Conservation (phyloP, 2,113 vertebrate genomes). For the Sorex araneus region DNA sequence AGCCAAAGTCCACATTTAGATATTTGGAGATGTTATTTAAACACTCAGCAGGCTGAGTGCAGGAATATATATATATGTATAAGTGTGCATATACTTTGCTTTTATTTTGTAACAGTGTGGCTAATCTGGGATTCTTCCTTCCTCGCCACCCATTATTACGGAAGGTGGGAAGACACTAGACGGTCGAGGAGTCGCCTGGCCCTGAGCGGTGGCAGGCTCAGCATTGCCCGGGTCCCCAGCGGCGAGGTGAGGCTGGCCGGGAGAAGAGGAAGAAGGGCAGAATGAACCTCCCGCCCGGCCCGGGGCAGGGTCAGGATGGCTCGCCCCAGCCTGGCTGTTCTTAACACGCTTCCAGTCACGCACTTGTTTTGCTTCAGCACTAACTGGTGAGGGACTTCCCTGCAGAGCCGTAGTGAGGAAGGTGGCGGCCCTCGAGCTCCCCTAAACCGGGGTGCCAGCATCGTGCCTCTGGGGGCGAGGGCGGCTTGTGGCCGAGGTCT, state of each 20-base stretch:
- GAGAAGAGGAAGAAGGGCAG: not conserved
- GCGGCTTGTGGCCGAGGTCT: not conserved
- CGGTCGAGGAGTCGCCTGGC: slow-evolving; percentile 40
- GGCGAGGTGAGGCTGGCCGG: not conserved
- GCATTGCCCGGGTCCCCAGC: not conserved
- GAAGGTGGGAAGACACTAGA: slow-evolving; percentile 67
- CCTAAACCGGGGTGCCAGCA: not conserved
- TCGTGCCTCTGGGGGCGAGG: not conserved
- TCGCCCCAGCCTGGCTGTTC: slow-evolving; percentile 23
- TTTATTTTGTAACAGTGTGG: slow-evolving; percentile 56
- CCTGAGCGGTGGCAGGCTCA: not conserved
- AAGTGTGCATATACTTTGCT: slow-evolving; percentile 41
- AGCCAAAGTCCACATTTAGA: slow-evolving; percentile 43
- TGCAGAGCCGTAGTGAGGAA: slow-evolving; percentile 48
- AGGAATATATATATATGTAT: not conserved
- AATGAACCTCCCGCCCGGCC: not conserved
- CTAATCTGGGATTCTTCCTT: slow-evolving; percentile 4
- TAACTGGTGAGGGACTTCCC: not conserved
- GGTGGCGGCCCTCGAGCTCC: not conserved
- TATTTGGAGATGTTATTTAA: slow-evolving; percentile 68
- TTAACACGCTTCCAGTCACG: slow-evolving; percentile 15
- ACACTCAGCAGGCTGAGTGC: slow-evolving; percentile 77
- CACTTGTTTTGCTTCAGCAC: slow-evolving; percentile 28
- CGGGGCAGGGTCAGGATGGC: not conserved
- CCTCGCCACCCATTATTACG: slow-evolving; percentile 68